A percentile compares a stretch with the other conserved stretches of the same genome.
Evolutionary conservation across 1,140 invertebrate genomes (phyloP).

Genomic region (Zaprionus kolodkinae): DNA sequence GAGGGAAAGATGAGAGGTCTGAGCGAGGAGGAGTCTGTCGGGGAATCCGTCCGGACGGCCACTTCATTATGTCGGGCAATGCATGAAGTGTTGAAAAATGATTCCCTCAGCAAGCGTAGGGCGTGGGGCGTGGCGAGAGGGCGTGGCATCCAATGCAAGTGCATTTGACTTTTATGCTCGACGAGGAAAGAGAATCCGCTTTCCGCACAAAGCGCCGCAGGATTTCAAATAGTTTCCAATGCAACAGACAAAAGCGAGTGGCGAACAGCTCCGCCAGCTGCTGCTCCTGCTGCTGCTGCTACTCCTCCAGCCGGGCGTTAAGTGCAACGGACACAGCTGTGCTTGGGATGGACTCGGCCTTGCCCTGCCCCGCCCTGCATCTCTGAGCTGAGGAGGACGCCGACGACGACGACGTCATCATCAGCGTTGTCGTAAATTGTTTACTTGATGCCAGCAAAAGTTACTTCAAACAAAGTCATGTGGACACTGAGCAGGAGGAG

Average conservation of each 20-base stretch:
- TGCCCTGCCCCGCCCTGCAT: neutral
- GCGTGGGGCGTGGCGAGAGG: constrained; percentile 3
- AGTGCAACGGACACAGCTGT: constrained; percentile 66
- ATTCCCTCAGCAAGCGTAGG: constrained; percentile 63
- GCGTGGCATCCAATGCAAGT: constrained; percentile 48
- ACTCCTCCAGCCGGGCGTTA: constrained; percentile 45
- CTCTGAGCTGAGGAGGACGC: constrained; percentile 15
- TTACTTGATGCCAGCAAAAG: constrained; percentile 77
- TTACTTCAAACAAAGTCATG: constrained; percentile 81
- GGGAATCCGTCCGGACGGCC: constrained; percentile 36
- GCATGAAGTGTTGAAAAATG: constrained; percentile 78
- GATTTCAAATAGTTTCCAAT: constrained; percentile 76
- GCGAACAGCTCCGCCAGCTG: neutral
- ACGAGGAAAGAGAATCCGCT: constrained; percentile 75
- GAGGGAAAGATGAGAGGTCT: constrained; percentile 1
- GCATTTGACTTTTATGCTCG: constrained; percentile 81
- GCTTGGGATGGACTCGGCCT: constrained; percentile 22
- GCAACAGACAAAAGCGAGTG: constrained; percentile 52
- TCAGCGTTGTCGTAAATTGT: constrained; percentile 80
- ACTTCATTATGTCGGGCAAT: constrained; percentile 79
- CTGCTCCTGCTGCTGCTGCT: neutral
- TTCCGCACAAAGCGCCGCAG: constrained; percentile 75
- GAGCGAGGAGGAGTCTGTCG: neutral
- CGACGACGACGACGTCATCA: constrained; percentile 67
- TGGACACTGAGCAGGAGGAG: constrained; percentile 59